Evolutionary conservation across 2,888 invertebrate genomes (phyloP).

Genomic region (Trachelus stipa): DNA sequence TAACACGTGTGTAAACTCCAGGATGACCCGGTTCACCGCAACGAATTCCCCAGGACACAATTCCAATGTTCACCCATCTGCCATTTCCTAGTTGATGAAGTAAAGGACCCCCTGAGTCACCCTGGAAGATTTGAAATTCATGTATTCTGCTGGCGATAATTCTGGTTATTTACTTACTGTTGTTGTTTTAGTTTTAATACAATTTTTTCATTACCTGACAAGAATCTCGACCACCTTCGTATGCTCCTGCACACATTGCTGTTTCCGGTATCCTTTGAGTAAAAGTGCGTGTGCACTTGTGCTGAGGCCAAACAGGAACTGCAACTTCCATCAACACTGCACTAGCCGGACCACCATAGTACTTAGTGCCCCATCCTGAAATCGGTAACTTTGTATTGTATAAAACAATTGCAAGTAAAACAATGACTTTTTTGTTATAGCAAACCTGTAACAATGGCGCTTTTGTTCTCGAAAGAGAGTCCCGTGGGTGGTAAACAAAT

Average conservation of each 20-base stretch:
- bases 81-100: conserved; percentile 79
- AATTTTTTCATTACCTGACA: conserved; percentile 74
- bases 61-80: conserved; percentile 82
- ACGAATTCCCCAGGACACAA: conserved; percentile 88
- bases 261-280: conserved; percentile 76
- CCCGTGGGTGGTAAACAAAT: conserved; percentile 82
- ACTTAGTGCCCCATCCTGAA: conserved; percentile 82
- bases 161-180: neutral
- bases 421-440: neutral
- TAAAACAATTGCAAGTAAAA: neutral
- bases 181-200: no score
- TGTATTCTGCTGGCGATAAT: no score
- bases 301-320: conserved; percentile 82
- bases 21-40: conserved; percentile 83
- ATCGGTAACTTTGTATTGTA: neutral
- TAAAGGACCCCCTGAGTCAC: conserved; percentile 88
- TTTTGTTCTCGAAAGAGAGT: conserved; percentile 72
- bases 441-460: conserved; percentile 76
- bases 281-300: conserved; percentile 74
- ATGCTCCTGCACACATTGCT: conserved; percentile 81
- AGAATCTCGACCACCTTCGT: conserved; percentile 82
- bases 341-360: conserved; percentile 78
- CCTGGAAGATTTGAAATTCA: conserved; percentile 67
- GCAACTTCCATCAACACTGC: conserved; percentile 80
- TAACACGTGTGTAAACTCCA: conserved; percentile 83